Conservation (phyloP, 2,888 invertebrate species). For the Oligia strigilis region DNA sequence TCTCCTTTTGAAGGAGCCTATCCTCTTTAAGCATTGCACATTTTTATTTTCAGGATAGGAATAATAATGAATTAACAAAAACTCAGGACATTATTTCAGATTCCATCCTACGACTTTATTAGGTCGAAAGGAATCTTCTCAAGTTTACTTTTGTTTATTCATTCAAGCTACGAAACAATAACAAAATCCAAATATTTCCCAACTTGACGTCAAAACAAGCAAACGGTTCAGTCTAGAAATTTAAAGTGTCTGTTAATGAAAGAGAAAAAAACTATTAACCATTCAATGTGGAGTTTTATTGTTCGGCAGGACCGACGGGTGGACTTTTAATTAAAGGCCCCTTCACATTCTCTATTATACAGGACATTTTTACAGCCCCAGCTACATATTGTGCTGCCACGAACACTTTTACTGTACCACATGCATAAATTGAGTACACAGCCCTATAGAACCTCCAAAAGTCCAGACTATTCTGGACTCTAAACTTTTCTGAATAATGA, state of each 20-base stretch:
- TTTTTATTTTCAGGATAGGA: not conserved
- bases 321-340: conserved; percentile 89
- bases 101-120: not conserved
- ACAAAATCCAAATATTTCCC: conserved; percentile 12
- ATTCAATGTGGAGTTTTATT: conserved; percentile 85
- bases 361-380: conserved; percentile 84
- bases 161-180: conserved; percentile 6
- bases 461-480: conserved; percentile 27
- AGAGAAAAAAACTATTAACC: conserved; percentile 76
- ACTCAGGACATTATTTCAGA: not conserved
- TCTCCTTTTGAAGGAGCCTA: too few relatives aligned
- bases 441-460: conserved; percentile 1
- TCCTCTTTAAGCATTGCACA: not conserved
- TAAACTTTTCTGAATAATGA: conserved; percentile 17
- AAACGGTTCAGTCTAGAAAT: conserved; percentile 57
- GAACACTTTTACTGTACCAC: conserved; percentile 48
- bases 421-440: conserved; percentile 43
- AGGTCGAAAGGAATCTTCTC: not conserved
- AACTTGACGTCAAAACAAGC: conserved; percentile 48
- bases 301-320: conserved; percentile 80
- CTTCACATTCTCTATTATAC: conserved; percentile 84
- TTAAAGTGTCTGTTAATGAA: conserved; percentile 72
- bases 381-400: conserved; percentile 65
- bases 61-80: not conserved
- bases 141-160: not conserved